Evolutionary conservation across 1,140 invertebrate genomes (phyloP).

Genomic region (Episyrphus balteatus): DNA sequence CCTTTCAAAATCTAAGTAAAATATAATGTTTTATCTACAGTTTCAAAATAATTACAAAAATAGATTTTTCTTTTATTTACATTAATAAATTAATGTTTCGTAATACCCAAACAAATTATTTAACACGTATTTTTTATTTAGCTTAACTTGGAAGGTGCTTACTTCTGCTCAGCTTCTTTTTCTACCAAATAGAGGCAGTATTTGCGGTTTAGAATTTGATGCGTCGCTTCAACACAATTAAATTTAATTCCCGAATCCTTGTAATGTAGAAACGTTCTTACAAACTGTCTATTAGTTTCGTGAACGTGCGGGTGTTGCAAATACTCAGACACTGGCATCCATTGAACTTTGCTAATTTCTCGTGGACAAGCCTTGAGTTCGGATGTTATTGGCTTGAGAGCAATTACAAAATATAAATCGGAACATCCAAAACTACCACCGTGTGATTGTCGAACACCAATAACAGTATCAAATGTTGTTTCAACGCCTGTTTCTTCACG

Average conservation of each 20-base stretch:
- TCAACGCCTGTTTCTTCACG: constrained; percentile 79
- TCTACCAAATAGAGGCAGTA: constrained; percentile 18
- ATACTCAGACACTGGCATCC: constrained; percentile 76
- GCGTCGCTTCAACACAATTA: constrained; percentile 28
- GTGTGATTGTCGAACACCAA: constrained; percentile 67
- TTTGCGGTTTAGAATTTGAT: constrained; percentile 25
- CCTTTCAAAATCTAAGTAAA: too few species aligned
- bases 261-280: constrained; percentile 53
- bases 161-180: too few species aligned
- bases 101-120: too few species aligned
- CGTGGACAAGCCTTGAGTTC: constrained; percentile 54
- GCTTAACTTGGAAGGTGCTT: too few species aligned
- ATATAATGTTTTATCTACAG: too few species aligned
- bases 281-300: constrained; percentile 56
- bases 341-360: constrained; percentile 65
- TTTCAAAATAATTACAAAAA: too few species aligned
- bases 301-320: constrained; percentile 58
- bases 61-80: too few species aligned
- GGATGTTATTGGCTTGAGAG: constrained; percentile 52
- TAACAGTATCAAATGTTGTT: constrained; percentile 59
- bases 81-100: too few species aligned
- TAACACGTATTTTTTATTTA: too few species aligned
- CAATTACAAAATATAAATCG: constrained; percentile 71
- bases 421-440: constrained; percentile 62
- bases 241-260: constrained; percentile 48